These are phyloP conservation scores for Harpalus rubripes DNA, from an alignment of 2,888 invertebrate genomes.

Conservation along the genomic window DNA sequence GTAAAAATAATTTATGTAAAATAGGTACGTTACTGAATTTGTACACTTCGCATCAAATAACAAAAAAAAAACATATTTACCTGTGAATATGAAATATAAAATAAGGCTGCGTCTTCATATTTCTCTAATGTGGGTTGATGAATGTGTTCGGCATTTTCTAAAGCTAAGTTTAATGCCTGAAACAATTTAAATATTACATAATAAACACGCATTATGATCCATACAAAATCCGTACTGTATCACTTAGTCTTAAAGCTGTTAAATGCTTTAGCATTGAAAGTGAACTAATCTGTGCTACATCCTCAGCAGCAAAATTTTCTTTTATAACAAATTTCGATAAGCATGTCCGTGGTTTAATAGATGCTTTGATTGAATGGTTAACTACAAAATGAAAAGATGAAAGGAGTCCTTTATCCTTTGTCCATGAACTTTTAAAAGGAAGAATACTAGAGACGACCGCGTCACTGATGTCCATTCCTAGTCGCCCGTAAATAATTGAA, in stretches of 20 bases:
- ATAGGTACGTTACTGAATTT: too few relatives aligned
- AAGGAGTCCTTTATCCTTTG: conserved; percentile 76
- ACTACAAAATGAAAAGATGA: conserved; percentile 75
- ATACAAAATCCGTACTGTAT: conserved; percentile 73
- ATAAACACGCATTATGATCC: conserved; percentile 20
- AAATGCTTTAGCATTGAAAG: conserved; percentile 73
- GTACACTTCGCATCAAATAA: too few relatives aligned
- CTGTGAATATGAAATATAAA: conserved; percentile 80
- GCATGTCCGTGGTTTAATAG: conserved; percentile 70
- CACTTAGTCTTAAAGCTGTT: conserved; percentile 74
- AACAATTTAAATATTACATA: conserved; percentile 65
- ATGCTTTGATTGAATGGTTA: conserved; percentile 73
- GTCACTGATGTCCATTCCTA: conserved; percentile 78
- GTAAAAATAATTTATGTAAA: too few relatives aligned
- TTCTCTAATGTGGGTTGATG: conserved; percentile 78
- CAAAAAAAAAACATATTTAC: conserved; percentile 71
- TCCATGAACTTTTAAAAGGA: conserved; percentile 75
- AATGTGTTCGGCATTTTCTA: conserved; percentile 72
- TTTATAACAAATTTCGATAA: conserved; percentile 71
- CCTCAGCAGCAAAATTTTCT: conserved; percentile 70
- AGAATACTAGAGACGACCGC: conserved; percentile 77
- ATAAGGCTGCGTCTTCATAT: conserved; percentile 78
- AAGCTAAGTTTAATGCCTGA: conserved; percentile 71
- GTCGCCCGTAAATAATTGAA: conserved; percentile 78
- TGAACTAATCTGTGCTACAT: conserved; percentile 73